Conservation (phyloP, 2,888 invertebrate genomes). For the Dynastes maya region DNA sequence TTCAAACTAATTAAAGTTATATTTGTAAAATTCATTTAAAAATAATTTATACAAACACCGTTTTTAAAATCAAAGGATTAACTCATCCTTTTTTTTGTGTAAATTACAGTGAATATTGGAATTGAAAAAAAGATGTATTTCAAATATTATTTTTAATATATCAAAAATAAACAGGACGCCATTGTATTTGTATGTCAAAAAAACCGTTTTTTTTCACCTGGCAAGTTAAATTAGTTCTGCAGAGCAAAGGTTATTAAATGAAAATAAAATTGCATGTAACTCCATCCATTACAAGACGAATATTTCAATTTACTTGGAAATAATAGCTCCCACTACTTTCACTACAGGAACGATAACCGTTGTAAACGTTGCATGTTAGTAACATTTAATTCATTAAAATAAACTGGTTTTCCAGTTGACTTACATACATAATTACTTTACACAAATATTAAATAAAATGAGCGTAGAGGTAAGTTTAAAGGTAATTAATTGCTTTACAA, state of each 20-base stretch:
- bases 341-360: neutral
- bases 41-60: too few relatives aligned
- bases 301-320: neutral
- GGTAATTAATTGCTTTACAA: neutral
- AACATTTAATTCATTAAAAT: neutral
- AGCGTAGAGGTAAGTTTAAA: constrained; percentile 21
- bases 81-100: neutral
- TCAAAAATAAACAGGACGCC: neutral
- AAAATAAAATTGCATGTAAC: neutral
- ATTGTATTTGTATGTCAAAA: neutral
- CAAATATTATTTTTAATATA: neutral
- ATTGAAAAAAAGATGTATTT: neutral
- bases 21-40: too few relatives aligned
- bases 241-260: constrained; percentile 2
- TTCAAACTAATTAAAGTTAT: too few relatives aligned
- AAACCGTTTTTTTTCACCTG: neutral
- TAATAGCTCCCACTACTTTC: neutral
- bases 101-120: neutral
- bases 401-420: too few relatives aligned
- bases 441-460: constrained; percentile 9
- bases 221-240: neutral
- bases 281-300: too few relatives aligned
- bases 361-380: neutral
- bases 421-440: too few relatives aligned
- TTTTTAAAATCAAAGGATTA: neutral